Base-by-base conservation (phyloP, 2,113 vertebrate genomes). In the Lagopus leucura region DNA sequence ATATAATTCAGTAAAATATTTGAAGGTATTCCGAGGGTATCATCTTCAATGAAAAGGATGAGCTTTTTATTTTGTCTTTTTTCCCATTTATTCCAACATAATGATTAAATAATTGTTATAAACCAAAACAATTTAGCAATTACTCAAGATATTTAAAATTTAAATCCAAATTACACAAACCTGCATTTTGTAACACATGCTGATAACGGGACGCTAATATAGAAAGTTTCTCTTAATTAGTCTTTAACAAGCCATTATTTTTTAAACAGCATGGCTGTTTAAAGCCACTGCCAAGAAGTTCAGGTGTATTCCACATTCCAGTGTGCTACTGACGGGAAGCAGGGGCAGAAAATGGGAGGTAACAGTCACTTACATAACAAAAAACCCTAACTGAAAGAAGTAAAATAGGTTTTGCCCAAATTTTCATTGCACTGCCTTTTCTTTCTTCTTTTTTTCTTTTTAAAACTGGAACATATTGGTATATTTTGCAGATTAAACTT, bases 31-130 rank as follows among this genome's bases (percentile, higher is more conserved):
- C 72, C 90, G 78, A 86, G 30, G 40, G 57, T 92, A 91, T 63
- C 88, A 65, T 88, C 89, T 92, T 83, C 91, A 94, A 32, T 86
- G 72, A 95, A 93, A 95, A 89, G 73, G 89, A 94, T 86, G 79
- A 94, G 70, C 72, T 91, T 96, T 96, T 96, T 96, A 95, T 96
- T 96, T 94, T 83, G 50, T 88, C 69, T 90, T 94, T 76, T 91
- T 82, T 76, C 87, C 88, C 87, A 92, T 95, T 93, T 95, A 96
- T 94, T 97, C 76, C 90, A 96, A 97, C 86, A 93, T 69, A 92
- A 92, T 6, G 65, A 54, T 95, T 91, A 90, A 92, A 86, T 88
- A 94, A 74, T 38, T 83, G 47, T 93, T 83, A 89, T 92, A 88
- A 95, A 94, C 76, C 64, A 77, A 92, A 94, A 89, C 92, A 94